These are phyloP conservation scores for Brachyhypopomus gauderio DNA, from an alignment of 2,113 vertebrate species.

Conservation along the genomic window DNA sequence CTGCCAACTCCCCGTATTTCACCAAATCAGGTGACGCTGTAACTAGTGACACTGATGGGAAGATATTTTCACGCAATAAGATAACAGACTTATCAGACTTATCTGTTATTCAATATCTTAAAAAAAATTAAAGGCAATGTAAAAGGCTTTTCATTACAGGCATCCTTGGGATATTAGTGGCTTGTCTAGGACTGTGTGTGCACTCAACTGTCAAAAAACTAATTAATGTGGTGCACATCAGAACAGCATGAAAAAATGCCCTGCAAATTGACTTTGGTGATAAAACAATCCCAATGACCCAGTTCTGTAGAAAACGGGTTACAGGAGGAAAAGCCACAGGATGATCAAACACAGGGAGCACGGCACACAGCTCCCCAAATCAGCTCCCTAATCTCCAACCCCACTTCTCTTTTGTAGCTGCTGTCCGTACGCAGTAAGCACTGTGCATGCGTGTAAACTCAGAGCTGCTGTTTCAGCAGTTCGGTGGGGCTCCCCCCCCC, in stretches of 20 bases:
- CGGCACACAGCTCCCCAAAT: conserved; percentile 21
- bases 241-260: neutral
- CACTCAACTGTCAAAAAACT: conserved; percentile 3
- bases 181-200: neutral
- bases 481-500: neutral
- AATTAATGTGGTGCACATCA: neutral
- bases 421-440: neutral
- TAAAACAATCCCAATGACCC: conserved; percentile 14
- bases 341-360: neutral
- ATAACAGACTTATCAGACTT: conserved; percentile 3
- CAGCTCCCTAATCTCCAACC: neutral
- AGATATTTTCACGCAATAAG: neutral
- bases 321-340: neutral
- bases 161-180: neutral
- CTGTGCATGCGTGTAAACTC: neutral
- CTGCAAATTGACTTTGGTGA: neutral
- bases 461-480: neutral
- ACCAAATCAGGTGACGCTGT: conserved; percentile 15
- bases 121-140: neutral
- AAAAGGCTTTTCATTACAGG: neutral
- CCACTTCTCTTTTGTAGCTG: neutral
- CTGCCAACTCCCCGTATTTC: conserved; percentile 6
- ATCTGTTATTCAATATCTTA: neutral
- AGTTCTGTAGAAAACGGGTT: conserved; percentile 26
- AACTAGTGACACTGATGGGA: neutral